Conservation (phyloP, 1,140 invertebrate species). For the Pinna nobilis region DNA sequence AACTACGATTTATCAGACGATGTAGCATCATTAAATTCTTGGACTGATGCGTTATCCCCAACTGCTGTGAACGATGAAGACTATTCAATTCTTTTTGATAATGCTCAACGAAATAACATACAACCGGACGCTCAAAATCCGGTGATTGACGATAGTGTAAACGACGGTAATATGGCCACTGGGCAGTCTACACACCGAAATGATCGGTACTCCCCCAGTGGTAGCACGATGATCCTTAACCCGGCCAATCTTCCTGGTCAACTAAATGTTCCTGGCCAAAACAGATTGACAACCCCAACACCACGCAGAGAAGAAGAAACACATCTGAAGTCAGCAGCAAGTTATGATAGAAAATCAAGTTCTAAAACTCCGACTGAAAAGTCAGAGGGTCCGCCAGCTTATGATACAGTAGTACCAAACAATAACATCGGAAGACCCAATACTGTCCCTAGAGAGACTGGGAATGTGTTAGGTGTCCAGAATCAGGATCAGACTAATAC, state of each 20-base stretch:
- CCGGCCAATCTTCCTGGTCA: too few relatives aligned
- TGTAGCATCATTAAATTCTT: slow-evolving; percentile 52
- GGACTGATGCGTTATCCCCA: slow-evolving; percentile 44
- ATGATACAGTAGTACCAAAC: background rate
- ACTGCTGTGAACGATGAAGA: slow-evolving; percentile 2
- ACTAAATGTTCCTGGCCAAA: too few relatives aligned
- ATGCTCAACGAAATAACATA: background rate
- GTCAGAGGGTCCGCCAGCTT: background rate
- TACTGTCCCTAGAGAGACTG: background rate
- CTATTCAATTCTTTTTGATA: background rate
- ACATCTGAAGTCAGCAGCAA: too few relatives aligned
- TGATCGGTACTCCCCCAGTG: too few relatives aligned
- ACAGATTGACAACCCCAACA: too few relatives aligned
- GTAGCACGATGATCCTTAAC: too few relatives aligned
- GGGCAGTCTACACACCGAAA: too few relatives aligned
- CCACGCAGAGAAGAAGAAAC: too few relatives aligned
- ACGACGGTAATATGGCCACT: too few relatives aligned
- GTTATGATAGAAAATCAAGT: too few relatives aligned
- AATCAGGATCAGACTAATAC: background rate
- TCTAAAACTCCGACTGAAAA: too few relatives aligned
- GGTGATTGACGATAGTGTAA: too few relatives aligned
- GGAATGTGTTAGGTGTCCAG: background rate
- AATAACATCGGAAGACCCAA: background rate
- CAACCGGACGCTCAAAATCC: background rate
- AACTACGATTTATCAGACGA: slow-evolving; percentile 38